Evolutionary conservation across 2,113 vertebrate genomes (phyloP).

Genomic region (Proteles cristata): DNA sequence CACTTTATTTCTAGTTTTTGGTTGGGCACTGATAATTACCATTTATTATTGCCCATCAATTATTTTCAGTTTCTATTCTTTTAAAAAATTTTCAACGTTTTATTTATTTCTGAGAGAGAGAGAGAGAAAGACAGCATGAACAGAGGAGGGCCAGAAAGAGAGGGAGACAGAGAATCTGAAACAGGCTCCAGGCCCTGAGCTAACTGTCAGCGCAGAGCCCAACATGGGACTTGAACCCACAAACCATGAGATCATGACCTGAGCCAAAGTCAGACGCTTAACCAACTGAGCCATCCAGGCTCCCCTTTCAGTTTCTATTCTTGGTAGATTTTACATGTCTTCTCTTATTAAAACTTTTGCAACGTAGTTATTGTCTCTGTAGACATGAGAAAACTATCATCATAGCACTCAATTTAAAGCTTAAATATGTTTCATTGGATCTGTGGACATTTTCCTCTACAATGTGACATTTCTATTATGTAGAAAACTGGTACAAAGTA

Average conservation of each 20-base stretch:
- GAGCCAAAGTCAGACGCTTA: no score
- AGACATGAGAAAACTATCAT: background rate
- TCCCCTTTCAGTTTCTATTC: no score
- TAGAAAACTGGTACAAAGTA: background rate
- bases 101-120: no score
- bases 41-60: background rate
- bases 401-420: background rate
- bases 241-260: no score
- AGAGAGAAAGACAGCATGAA: no score
- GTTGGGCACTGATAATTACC: background rate
- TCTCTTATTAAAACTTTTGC: background rate
- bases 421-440: background rate
- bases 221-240: no score
- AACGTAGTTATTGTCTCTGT: background rate
- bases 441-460: background rate
- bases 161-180: no score
- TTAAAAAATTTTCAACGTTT: no score
- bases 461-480: background rate
- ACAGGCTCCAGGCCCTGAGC: no score
- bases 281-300: no score
- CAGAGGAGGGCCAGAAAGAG: no score
- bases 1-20: background rate
- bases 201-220: no score
- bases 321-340: background rate
- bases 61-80: background rate